These are phyloP conservation scores for Lagria hirta DNA, from an alignment of 2,888 invertebrate species.

Conservation along the genomic window DNA sequence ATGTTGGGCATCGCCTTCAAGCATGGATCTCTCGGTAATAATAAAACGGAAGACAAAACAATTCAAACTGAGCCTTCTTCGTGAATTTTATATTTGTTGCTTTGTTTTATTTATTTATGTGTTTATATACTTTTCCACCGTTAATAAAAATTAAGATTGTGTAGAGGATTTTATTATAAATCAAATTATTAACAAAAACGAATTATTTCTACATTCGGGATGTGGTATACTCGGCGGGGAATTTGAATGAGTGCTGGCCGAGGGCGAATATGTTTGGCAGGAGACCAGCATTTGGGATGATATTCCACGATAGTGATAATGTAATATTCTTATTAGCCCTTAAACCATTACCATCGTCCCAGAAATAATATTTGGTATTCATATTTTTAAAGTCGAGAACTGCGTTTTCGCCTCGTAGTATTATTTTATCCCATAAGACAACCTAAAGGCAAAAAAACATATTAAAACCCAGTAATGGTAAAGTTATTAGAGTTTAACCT, in stretches of 20 bases:
- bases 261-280: slow-evolving; percentile 83
- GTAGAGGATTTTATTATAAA: slow-evolving; percentile 13
- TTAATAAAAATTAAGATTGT: slow-evolving; percentile 24
- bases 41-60: slow-evolving; percentile 70
- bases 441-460: slow-evolving; percentile 59
- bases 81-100: slow-evolving; percentile 30
- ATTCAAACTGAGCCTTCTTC: slow-evolving; percentile 68
- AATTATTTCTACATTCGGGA: slow-evolving; percentile 58
- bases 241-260: slow-evolving; percentile 85
- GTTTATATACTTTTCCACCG: slow-evolving; percentile 32
- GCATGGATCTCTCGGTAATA: slow-evolving; percentile 62
- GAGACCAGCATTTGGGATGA: slow-evolving; percentile 97
- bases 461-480: slow-evolving; percentile 1
- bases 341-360: slow-evolving; percentile 98
- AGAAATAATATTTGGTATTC: slow-evolving; percentile 98
- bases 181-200: slow-evolving; percentile 13
- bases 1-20: slow-evolving; percentile 78
- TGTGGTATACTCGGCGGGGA: slow-evolving; percentile 85
- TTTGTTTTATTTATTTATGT: slow-evolving; percentile 29
- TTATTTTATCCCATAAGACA: slow-evolving; percentile 98
- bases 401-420: slow-evolving; percentile 92
- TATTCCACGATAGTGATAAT: slow-evolving; percentile 94
- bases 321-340: slow-evolving; percentile 95
- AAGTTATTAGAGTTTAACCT: slow-evolving; percentile 56
- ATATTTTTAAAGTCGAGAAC: slow-evolving; percentile 88